phyloP scores from a whole-genome alignment of 2,888 invertebrate species.

The Lepidocyrtoides sp. region DNA sequence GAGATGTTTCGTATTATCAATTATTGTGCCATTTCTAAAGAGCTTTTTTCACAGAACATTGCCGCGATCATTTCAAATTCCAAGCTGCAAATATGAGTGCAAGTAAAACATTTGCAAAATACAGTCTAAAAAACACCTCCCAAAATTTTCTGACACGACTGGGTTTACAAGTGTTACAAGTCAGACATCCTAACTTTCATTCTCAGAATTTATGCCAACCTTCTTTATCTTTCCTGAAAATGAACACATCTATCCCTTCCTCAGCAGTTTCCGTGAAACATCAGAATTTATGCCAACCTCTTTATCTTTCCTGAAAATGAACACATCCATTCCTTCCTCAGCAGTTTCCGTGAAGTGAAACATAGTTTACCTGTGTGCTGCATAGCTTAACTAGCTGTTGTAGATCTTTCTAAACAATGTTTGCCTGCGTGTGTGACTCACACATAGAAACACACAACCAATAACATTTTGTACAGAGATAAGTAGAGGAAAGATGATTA shows the following conservation, averaged over 20 bases:
- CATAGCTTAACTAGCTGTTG: not conserved
- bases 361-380: not conserved
- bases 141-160: not conserved
- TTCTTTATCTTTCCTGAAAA: not conserved
- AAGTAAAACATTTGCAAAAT: not conserved
- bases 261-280: not conserved
- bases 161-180: not conserved
- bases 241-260: not conserved
- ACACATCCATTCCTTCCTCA: not conserved
- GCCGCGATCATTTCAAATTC: not conserved
- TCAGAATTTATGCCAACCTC: not conserved
- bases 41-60: not conserved
- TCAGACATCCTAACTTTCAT: not conserved
- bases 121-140: not conserved
- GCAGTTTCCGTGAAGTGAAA: not conserved
- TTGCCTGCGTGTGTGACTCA: constrained; percentile 59
- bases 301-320: not conserved
- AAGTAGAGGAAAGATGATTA: constrained; percentile 65
- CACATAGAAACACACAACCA: constrained; percentile 3
- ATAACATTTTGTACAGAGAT: constrained; percentile 40
- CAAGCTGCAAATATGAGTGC: not conserved
- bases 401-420: too few species aligned
- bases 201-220: not conserved
- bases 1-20: not conserved
- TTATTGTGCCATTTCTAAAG: constrained; percentile 3